A percentile compares a stretch with the other conserved stretches of the same genome.
phyloP scores from a whole-genome alignment of 2,888 invertebrate species.

The Plemyria rubiginata region DNA sequence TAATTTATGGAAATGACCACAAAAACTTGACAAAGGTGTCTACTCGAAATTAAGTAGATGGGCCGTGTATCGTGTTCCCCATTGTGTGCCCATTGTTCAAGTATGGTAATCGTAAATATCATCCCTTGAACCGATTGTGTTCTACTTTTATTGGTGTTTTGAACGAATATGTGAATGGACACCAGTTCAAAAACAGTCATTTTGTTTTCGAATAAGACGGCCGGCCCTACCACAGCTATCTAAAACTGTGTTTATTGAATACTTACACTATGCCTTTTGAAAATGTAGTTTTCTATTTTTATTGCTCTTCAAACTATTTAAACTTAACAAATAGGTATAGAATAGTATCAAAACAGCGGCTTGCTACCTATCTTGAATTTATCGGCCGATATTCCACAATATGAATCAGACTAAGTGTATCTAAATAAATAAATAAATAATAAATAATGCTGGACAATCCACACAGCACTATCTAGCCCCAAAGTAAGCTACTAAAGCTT shows the following conservation, averaged over 20 bases:
- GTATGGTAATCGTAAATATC: conserved; percentile 74
- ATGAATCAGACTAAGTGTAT: conserved; percentile 17
- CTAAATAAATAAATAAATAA: too few species aligned
- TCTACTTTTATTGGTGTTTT: conserved; percentile 45
- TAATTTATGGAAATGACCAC: conserved; percentile 84
- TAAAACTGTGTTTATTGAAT: neutral
- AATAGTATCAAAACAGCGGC: neutral
- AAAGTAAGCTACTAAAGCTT: too few species aligned
- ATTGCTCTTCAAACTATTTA: neutral
- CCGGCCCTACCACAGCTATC: neutral
- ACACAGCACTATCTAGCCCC: too few species aligned
- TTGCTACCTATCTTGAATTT: neutral
- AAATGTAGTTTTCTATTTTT: neutral
- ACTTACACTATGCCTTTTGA: too few species aligned
- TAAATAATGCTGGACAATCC: too few species aligned
- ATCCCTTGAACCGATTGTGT: conserved; percentile 55
- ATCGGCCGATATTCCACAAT: conserved; percentile 9
- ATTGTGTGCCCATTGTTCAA: conserved; percentile 74
- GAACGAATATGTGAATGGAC: conserved; percentile 15
- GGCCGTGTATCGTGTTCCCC: conserved; percentile 71
- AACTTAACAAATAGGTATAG: neutral
- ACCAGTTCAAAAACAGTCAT: neutral
- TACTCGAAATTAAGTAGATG: conserved; percentile 83
- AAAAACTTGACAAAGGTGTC: conserved; percentile 83
- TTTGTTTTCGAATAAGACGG: neutral